Percentiles rank a stretch among this genome's conserved stretches.
Evolutionary conservation across 2,797 vertebrate species (phyloP).

Genomic region (Oreochromis grahami): DNA sequence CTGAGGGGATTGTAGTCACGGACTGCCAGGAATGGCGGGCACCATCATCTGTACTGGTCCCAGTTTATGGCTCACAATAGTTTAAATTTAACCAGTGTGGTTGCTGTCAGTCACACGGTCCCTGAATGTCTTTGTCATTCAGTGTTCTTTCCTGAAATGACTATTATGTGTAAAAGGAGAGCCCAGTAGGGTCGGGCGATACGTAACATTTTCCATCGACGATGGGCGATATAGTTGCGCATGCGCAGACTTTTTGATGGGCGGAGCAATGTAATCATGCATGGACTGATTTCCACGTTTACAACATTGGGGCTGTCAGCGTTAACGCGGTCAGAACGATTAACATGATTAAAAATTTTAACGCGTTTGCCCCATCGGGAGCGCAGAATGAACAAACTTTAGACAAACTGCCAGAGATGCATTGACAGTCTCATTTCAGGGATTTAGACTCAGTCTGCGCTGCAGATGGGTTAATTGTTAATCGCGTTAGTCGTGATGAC

Average conservation of each 20-base stretch:
- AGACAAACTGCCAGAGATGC: not conserved
- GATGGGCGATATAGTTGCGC: fast-evolving
- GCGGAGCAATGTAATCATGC: not conserved
- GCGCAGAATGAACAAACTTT: fast-evolving
- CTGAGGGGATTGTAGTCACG: not conserved
- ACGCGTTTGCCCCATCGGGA: fast-evolving
- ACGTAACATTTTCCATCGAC: fast-evolving
- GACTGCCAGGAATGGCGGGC: not conserved
- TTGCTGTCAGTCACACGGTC: not conserved
- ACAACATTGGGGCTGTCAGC: not conserved
- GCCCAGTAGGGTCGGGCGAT: fast-evolving
- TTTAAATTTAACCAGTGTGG: not conserved
- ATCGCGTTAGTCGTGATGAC: fast-evolving
- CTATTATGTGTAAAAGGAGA: fast-evolving
- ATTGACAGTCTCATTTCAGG: not conserved
- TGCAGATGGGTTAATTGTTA: fast-evolving
- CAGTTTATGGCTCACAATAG: not conserved
- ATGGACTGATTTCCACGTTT: fast-evolving
- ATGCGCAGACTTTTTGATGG: fast-evolving
- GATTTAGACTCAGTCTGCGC: not conserved
- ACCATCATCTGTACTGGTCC: not conserved
- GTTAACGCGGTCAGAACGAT: fast-evolving
- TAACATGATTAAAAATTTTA: fast-evolving
- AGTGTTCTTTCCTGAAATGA: fast-evolving
- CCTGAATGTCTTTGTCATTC: not conserved